Base-by-base conservation (phyloP, 2,113 vertebrate species). In the Camelus dromedarius region DNA sequence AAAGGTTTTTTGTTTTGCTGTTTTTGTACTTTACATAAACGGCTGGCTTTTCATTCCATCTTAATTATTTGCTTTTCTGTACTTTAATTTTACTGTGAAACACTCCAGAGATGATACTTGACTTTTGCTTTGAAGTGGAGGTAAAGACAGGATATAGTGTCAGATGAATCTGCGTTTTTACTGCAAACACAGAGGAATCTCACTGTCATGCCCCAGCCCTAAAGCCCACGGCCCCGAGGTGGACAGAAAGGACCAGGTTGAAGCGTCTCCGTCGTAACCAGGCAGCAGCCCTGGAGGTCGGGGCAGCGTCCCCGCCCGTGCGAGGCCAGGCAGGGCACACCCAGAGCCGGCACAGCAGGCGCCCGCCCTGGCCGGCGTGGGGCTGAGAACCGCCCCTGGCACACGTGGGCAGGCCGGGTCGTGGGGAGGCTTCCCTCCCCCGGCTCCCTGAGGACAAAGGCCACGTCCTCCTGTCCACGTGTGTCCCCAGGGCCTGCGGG, bases 121-220 rank as follows among this genome's bases (percentile, higher is more conserved):
- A 20, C 19, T 4, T 42, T 66, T 24, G 50, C 6, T 58, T 18
- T 1, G 24, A 38, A 32, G 52, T 94, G 30, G 48, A 67, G 38
- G 24, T 5, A 15, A 35, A 26, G 70, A 14, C 8, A 8, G 2
- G 0, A 8, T 1, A 2, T 58, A 2, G 8, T 4, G 14, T 20
- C 60, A 42, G 50, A 30, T 38, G 2, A 20, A 9, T 19, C 24
- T 26, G 0, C 7, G 30, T 32, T 13, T 1, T n/a, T 9, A 3
- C n/a, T 35, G 69, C 81, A n/a, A 69, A 20, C 14, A 20, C 32
- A 11, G 38, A 24, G 66, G 50, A 13, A 9, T 35, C 30, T 0
- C 0, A 11, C 0, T 42, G 30, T 30, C 0, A 3, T 2, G 18
- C 32, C 10, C 15, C 9, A 26, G 14, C 14, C 52, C 52, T 13